These are phyloP conservation scores for Halcyon chelicuti DNA, from an alignment of 2,797 vertebrate genomes.

Conservation along the genomic window DNA sequence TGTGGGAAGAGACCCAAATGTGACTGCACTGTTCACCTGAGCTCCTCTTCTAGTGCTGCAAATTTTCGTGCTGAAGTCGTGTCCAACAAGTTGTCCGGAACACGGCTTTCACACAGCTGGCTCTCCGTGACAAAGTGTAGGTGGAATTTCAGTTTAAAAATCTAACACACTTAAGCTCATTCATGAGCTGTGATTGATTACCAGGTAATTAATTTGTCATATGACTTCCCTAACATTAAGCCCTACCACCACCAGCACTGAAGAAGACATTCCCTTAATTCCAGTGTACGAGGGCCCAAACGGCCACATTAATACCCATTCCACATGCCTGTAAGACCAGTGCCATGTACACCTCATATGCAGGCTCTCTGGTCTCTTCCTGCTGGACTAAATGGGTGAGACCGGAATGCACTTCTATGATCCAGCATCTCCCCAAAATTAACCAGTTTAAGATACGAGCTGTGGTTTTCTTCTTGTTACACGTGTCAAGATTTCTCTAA, in stretches of 20 bases:
- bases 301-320: no score
- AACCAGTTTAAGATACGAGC: fast-evolving
- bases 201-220: neutral
- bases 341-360: fast-evolving
- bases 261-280: neutral
- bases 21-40: neutral
- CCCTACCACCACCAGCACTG: neutral
- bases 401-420: neutral
- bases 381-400: neutral
- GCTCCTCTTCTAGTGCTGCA: neutral
- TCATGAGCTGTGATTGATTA: neutral
- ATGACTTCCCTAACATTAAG: neutral
- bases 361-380: neutral
- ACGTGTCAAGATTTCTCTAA: neutral
- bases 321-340: fast-evolving
- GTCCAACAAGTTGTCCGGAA: neutral
- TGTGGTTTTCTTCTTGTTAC: neutral
- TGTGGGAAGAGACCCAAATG: neutral
- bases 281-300: neutral
- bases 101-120: neutral
- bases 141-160: neutral
- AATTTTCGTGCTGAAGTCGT: neutral
- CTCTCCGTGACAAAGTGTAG: neutral
- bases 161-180: neutral
- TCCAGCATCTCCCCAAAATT: neutral